Conservation (phyloP, 2,888 invertebrate genomes). For the Gryllus longicercus region DNA sequence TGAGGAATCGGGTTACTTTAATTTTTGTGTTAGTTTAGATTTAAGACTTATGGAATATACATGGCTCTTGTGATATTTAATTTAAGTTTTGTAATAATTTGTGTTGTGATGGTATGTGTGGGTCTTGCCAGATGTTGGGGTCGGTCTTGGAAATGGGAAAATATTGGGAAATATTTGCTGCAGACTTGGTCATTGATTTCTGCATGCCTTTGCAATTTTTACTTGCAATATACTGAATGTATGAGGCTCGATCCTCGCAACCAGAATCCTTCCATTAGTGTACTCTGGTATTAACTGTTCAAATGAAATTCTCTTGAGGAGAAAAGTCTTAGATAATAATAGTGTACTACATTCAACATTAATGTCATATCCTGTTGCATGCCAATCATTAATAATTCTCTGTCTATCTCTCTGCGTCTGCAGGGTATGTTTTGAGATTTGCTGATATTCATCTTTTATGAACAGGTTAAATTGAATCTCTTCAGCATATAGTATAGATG, state of each 20-base stretch:
- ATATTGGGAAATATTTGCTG: not conserved
- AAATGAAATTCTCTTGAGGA: not conserved
- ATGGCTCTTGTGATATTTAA: slow-evolving; percentile 10
- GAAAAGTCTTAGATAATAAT: not conserved
- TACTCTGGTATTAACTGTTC: not conserved
- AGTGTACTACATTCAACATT: too few species aligned
- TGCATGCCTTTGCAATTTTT: not conserved
- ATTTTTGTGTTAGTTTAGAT: not conserved
- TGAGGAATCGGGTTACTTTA: not conserved
- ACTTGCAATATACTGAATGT: not conserved
- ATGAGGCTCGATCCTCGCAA: slow-evolving; percentile 1
- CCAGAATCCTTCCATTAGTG: slow-evolving; percentile 17
- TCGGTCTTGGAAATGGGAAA: not conserved
- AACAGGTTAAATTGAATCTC: not conserved
- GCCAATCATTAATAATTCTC: too few species aligned
- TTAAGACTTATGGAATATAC: not conserved
- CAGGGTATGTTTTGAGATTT: not conserved
- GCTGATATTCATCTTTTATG: not conserved
- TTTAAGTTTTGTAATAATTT: not conserved
- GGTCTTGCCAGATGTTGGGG: too few species aligned
- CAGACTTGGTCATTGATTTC: not conserved
- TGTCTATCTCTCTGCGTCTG: not conserved
- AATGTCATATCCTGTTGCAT: too few species aligned
- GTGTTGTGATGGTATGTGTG: too few species aligned
- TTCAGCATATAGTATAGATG: not conserved